Percentiles rank a stretch among this genome's conserved stretches.
These are phyloP conservation scores for Thysanoteuthis rhombus DNA, from an alignment of 2,888 invertebrate species.

Conservation along the genomic window DNA sequence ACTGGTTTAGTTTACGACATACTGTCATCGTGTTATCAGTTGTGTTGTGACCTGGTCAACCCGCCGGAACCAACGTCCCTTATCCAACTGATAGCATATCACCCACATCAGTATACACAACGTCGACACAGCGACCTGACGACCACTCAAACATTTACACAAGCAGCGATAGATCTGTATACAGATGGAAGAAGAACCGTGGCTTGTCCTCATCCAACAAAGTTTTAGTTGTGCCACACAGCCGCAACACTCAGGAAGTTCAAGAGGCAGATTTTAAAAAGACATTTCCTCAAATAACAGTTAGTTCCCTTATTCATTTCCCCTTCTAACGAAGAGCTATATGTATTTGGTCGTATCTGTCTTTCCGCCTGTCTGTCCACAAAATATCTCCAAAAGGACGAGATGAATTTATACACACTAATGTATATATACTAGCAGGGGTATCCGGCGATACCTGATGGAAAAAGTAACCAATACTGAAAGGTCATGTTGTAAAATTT, in stretches of 20 bases:
- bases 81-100: neutral
- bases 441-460: no score
- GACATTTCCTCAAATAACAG: no score
- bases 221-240: neutral
- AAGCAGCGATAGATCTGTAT: neutral
- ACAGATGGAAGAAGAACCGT: neutral
- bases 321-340: no score
- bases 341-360: no score
- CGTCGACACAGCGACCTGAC: neutral
- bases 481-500: no score
- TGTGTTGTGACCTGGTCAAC: slow-evolving; percentile 12
- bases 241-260: neutral
- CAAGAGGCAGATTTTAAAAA: neutral
- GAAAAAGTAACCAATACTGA: no score
- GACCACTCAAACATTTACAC: neutral
- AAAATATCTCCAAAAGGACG: no score
- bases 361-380: no score
- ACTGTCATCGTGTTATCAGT: slow-evolving; percentile 12
- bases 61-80: neutral
- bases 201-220: neutral
- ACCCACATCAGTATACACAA: neutral
- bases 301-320: no score
- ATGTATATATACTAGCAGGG: no score
- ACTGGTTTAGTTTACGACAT: neutral
- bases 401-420: no score